phyloP scores from a whole-genome alignment of 2,113 vertebrate genomes.

The Ibidorhyncha struthersii region DNA sequence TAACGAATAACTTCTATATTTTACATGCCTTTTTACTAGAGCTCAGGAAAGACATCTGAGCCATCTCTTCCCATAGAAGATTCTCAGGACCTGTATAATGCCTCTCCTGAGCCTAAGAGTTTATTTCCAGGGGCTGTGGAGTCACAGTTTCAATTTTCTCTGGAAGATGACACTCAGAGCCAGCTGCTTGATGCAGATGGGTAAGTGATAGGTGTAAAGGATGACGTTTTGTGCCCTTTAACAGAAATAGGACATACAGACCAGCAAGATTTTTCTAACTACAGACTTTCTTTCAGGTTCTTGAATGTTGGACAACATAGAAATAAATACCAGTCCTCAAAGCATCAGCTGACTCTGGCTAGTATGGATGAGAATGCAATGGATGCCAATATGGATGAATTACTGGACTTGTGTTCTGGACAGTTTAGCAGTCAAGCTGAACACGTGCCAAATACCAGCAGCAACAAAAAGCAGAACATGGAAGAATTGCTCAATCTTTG shows the following conservation, averaged over 20 bases:
- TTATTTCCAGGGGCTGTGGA: constrained; percentile 78
- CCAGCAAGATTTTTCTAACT: not conserved
- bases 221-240: not conserved
- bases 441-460: not conserved
- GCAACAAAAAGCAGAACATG: constrained; percentile 77
- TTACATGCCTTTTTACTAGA: constrained; percentile 79
- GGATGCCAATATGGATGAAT: constrained; percentile 96
- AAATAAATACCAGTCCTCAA: constrained; percentile 80
- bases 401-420: constrained; percentile 90
- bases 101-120: constrained; percentile 86
- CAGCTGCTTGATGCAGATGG: constrained; percentile 96
- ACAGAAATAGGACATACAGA: not conserved
- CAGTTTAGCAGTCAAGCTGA: constrained; percentile 75
- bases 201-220: constrained; percentile 73
- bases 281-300: constrained; percentile 66
- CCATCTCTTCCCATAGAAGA: constrained; percentile 95
- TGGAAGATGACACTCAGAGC: constrained; percentile 95
- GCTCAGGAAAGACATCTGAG: constrained; percentile 94
- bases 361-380: constrained; percentile 97
- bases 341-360: constrained; percentile 85
- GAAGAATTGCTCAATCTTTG: constrained; percentile 89
- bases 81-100: constrained; percentile 95
- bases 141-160: constrained; percentile 88
- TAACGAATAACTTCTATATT: not conserved
- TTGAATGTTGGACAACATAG: constrained; percentile 80